phyloP scores from a whole-genome alignment of 2,113 vertebrate species.

The Semnornis frantzii region DNA sequence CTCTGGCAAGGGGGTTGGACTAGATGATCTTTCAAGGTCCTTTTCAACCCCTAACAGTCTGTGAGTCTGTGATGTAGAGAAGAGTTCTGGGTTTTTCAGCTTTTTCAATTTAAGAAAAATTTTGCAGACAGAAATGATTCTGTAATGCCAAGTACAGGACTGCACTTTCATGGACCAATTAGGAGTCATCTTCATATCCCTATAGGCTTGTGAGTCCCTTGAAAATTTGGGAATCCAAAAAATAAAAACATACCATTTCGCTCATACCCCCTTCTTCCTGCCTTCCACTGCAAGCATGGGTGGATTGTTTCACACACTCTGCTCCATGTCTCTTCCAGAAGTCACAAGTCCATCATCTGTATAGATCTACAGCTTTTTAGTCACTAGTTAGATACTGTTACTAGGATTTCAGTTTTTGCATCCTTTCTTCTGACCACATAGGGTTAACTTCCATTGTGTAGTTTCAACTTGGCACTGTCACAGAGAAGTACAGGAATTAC shows the following conservation, averaged over 20 bases:
- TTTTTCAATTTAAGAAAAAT: neutral
- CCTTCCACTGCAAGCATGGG: neutral
- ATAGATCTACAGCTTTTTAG: neutral
- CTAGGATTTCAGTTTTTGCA: neutral
- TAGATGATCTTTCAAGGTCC: no score
- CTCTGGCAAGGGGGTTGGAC: no score
- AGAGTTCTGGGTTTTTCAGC: neutral
- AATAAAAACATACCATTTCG: neutral
- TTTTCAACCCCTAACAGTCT: no score
- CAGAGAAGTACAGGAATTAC: neutral
- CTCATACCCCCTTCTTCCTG: neutral
- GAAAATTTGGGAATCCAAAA: neutral
- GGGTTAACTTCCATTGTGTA: neutral
- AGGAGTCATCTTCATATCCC: neutral
- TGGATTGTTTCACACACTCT: neutral
- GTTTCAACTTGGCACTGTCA: neutral
- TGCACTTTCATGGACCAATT: neutral
- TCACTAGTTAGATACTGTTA: neutral
- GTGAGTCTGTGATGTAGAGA: neutral
- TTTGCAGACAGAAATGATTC: neutral
- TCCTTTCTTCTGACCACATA: neutral
- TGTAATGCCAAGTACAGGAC: neutral
- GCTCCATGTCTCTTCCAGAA: neutral
- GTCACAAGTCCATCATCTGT: neutral
- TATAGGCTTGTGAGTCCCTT: neutral